Base-by-base conservation (phyloP, 2,113 vertebrate genomes). In the Tretioscincus oriximinensis region DNA sequence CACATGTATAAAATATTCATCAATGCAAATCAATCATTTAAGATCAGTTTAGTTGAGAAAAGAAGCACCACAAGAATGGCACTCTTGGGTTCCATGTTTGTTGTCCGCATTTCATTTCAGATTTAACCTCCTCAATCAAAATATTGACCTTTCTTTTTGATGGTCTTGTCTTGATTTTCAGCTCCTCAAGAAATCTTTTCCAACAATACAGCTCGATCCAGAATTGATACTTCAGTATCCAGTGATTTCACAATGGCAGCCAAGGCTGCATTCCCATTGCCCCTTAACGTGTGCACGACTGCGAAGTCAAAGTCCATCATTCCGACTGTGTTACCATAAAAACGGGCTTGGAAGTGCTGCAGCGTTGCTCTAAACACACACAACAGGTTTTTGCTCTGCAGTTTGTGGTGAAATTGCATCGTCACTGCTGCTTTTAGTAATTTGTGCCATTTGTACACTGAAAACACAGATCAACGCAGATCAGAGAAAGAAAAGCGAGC, bases 1-100 rank as follows among this genome's bases (percentile, higher is more conserved):
- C 78, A 80, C 28, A 68, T 82, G 73, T 60, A 85, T 89, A 86
- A 87, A 85, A 86, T 86, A 81, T 90, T 86, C 72, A 64, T 69
- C 67, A 0, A 61, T 77, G 51, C 41, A 51, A 78, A 58, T 80
- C 82, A 77, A 71, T 75, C 0, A 1, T 66, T 77, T 73, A 64
- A 64, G 10, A 28, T 51, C 45, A 26, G 80, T 61, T 89, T 26
- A 20, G 29, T 1, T 0, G 16, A 84, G 0, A 0, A 74, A 76
- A n/a, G 16, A 5, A 60, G 51, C 80, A 49, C 26, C 60, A 64
- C 68, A 75, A 68, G 64, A 81, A 68, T 45, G 64, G 18, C 29
- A 60, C 49, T 47, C 60, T 24, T 72, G 49, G 80, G 71, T 28
- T 81, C 29, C 29, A 14, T 81, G 21, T 29, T 10, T 0, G 0